phyloP scores from a whole-genome alignment of 1,140 invertebrate species.

The Drosophila melanica region DNA sequence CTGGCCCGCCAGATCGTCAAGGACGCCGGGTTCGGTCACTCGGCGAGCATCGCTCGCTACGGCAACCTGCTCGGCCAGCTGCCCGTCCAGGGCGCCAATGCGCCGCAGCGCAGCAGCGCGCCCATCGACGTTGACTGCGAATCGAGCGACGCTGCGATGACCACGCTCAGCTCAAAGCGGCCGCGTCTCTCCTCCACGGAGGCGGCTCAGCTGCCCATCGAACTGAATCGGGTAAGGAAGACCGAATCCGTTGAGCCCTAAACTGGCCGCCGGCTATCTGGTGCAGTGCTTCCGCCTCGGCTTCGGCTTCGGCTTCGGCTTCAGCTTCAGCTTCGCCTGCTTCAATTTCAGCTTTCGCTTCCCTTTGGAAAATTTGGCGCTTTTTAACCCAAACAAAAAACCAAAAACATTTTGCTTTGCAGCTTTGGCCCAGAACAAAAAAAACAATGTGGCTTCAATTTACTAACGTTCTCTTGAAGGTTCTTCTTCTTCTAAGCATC shows the following conservation, averaged over 20 bases:
- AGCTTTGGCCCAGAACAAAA: no score
- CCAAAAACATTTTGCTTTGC: no score
- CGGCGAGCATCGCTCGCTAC: conserved; percentile 78
- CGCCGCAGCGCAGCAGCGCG: conserved; percentile 11
- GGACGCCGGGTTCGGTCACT: conserved; percentile 91
- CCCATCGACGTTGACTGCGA: conserved; percentile 66
- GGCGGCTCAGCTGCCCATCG: conserved; percentile 60
- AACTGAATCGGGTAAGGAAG: conserved; percentile 79
- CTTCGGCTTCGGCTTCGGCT: no score
- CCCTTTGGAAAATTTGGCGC: no score
- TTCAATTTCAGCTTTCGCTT: no score
- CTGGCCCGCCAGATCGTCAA: conserved; percentile 96
- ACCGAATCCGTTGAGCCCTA: conserved; percentile 54
- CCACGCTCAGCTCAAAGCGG: conserved; percentile 51
- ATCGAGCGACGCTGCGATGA: conserved; percentile 63
- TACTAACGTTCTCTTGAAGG: no score
- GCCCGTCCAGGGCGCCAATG: conserved; percentile 36
- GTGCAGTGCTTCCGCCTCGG: conserved; percentile 45
- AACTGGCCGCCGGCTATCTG: no score
- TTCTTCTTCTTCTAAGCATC: no score
- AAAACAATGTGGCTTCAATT: no score
- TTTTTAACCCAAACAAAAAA: neutral
- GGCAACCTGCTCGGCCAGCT: conserved; percentile 70
- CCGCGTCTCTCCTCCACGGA: conserved; percentile 76
- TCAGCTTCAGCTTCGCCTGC: no score